Evolutionary conservation across 2,797 vertebrate species (phyloP).

Genomic region (Crax fasciolata): DNA sequence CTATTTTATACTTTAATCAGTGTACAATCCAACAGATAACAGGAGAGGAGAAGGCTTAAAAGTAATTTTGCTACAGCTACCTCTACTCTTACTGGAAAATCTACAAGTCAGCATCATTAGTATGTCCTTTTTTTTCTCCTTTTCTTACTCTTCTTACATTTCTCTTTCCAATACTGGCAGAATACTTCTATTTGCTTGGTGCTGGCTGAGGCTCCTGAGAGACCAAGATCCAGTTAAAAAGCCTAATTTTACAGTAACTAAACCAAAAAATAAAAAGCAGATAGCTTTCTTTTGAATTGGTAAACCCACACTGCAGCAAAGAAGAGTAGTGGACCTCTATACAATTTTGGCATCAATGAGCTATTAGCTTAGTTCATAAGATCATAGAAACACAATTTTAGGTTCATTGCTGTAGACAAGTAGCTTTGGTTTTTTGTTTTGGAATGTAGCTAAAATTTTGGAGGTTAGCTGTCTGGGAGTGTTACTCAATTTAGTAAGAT

Average conservation of each 20-base stretch:
- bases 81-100: background rate
- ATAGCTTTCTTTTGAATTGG: background rate
- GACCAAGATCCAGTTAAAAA: background rate
- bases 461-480: background rate
- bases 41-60: background rate
- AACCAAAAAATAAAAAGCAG: background rate
- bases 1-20: background rate
- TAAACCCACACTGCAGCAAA: background rate
- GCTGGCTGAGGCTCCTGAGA: background rate
- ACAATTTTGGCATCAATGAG: background rate
- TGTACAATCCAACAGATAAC: background rate
- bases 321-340: fast-evolving
- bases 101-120: background rate
- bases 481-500: background rate
- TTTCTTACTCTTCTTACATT: background rate
- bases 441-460: background rate
- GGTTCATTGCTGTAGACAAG: background rate
- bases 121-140: background rate
- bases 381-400: background rate
- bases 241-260: background rate
- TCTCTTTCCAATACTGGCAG: background rate
- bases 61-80: background rate
- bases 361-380: background rate
- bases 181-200: background rate
- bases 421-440: background rate